Percentiles rank a stretch among this genome's conserved stretches.
Conservation (phyloP, 2,797 vertebrate genomes). For the Eospalax fontanierii region DNA sequence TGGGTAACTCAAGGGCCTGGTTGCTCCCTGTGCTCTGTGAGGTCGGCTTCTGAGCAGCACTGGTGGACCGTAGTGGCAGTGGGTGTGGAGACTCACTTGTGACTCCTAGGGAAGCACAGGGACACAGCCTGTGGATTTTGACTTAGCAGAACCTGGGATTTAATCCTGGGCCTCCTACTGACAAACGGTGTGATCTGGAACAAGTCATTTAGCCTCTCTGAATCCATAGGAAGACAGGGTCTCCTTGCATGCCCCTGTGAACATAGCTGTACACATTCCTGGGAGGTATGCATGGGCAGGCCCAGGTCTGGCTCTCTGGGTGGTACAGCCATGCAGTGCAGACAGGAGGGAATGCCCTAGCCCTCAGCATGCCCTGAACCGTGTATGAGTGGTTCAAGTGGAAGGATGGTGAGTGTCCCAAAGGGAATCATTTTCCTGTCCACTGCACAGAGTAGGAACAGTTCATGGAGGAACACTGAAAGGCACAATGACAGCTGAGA, state of each 20-base stretch:
- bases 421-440: not conserved
- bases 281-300: not conserved
- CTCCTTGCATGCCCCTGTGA: not conserved
- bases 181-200: not conserved
- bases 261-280: fast-evolving
- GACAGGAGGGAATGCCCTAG: not conserved
- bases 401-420: not conserved
- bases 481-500: not conserved
- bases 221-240: not conserved
- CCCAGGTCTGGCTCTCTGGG: not conserved
- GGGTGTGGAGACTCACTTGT: fast-evolving
- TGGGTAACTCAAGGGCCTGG: not conserved
- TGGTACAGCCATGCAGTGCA: not conserved
- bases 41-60: not conserved
- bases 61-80: not conserved
- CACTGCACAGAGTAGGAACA: not conserved
- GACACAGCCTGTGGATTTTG: not conserved
- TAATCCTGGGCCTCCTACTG: not conserved
- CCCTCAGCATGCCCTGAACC: not conserved
- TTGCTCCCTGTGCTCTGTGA: not conserved
- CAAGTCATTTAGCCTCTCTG: not conserved
- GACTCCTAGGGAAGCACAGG: not conserved
- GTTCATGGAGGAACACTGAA: not conserved
- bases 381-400: not conserved
- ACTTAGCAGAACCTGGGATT: not conserved